Evolutionary conservation across 2,113 vertebrate genomes (phyloP).

Genomic region (Callospermophilus lateralis): DNA sequence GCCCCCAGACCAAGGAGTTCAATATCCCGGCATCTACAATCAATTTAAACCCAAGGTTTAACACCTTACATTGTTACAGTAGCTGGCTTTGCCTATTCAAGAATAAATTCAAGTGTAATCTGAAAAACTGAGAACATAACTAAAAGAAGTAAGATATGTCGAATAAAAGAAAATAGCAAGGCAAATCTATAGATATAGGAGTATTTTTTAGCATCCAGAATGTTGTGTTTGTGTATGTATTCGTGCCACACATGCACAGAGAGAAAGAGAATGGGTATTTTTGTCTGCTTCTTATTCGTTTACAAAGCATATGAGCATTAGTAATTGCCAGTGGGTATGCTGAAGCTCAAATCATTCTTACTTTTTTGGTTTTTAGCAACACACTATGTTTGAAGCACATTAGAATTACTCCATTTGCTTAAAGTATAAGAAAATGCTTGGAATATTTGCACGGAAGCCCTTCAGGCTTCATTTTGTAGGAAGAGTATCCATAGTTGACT

Average conservation of each 20-base stretch:
- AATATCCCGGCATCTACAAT: background rate
- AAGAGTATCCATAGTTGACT: conserved; percentile 53
- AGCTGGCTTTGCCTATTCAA: background rate
- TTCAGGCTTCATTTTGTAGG: conserved; percentile 78
- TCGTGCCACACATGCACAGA: too few species aligned
- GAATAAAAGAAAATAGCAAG: background rate
- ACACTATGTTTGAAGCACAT: conserved; percentile 67
- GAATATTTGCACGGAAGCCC: conserved; percentile 74
- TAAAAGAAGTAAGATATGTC: background rate
- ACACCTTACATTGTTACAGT: background rate
- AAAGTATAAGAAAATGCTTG: conserved; percentile 76
- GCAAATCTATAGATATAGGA: background rate
- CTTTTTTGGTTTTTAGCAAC: conserved; percentile 68
- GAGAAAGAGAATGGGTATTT: background rate
- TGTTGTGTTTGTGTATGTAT: background rate
- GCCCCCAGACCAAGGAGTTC: background rate
- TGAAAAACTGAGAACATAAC: background rate
- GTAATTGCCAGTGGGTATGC: conserved; percentile 4
- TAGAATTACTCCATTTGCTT: conserved; percentile 75
- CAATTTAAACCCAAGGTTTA: too few species aligned
- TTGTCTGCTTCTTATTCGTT: background rate
- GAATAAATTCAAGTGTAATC: rapidly evolving
- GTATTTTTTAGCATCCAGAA: background rate
- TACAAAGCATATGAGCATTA: background rate
- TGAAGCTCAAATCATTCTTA: conserved; percentile 75